Base-by-base conservation (phyloP, 2,888 invertebrate species). In the Heteropelma amictum region DNA sequence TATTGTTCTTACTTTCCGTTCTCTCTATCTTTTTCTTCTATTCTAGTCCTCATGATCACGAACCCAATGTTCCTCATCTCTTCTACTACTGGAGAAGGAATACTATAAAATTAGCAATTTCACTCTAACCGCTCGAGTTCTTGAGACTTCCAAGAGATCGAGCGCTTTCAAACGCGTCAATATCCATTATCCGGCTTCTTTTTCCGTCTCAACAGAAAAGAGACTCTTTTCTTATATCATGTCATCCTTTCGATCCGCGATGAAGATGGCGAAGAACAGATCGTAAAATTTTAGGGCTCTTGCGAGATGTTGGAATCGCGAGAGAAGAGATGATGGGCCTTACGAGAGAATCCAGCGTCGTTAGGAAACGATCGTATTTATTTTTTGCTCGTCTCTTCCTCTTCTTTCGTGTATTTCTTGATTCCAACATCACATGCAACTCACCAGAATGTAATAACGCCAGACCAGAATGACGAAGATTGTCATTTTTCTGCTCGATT, bases 31-130 rank as follows among this genome's bases (percentile, higher is more conserved):
- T 54, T 26, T 26, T 14, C 26, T 56, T 14, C 28, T 28, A 14
- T 26, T 28, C 14, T 40, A 38, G 14, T 28, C 38, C 71, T 23
- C 12, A 33, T 30, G 30, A 30, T 30, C 51, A 28, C 12, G 30
- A 68, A 71, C 49, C 68, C 58, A 53, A 40, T 60, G 80, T 78
- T 82, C 51, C 73, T 72, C 58, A 58, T 68, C 77, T 60, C 40
- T 33, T 26, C 23, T 54, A 42, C 51, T 67, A 30, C 33, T 26
- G 56, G 56, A 33, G 64, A 64, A 53, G 53, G 77, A 75, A 78
- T 47, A 71, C 76, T 80, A 84, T 86, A 86, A 86, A 87, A 87
- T 87, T 87, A 86, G 85, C 86, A 87, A 87, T 86, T 86, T 87
- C 82, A 84, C 83, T 81, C 80, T 79, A 60, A 58, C 72, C 51